phyloP scores from a whole-genome alignment of 2,888 invertebrate genomes.

The Tachina fera region DNA sequence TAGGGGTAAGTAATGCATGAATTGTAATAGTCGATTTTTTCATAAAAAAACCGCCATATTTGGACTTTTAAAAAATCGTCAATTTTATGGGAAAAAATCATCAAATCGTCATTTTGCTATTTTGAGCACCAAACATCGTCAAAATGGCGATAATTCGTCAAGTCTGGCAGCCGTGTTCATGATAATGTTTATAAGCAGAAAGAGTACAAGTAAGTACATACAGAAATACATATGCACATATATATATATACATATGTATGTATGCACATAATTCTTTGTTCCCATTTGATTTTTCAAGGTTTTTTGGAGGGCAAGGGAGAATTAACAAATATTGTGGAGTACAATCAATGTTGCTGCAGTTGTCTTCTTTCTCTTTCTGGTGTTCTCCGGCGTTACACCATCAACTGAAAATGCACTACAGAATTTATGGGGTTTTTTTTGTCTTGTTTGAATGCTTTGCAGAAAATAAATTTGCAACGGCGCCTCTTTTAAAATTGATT shows the following conservation, averaged over 20 bases:
- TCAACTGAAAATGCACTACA: slow-evolving; percentile 41
- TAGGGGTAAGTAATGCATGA: too few species aligned
- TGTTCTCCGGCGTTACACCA: slow-evolving; percentile 3
- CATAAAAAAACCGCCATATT: too few species aligned
- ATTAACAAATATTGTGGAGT: slow-evolving; percentile 54
- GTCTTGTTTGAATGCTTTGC: background rate
- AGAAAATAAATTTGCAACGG: background rate
- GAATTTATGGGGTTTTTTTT: slow-evolving; percentile 26
- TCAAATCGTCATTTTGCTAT: too few species aligned
- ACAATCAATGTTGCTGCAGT: slow-evolving; percentile 52
- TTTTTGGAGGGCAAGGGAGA: slow-evolving; percentile 69
- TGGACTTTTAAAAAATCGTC: too few species aligned
- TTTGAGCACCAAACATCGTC: too few species aligned
- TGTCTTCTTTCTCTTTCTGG: slow-evolving; percentile 43
- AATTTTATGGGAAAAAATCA: too few species aligned
- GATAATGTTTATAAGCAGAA: slow-evolving; percentile 21
- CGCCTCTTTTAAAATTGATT: background rate
- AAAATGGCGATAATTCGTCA: too few species aligned
- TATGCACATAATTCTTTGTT: slow-evolving; percentile 60
- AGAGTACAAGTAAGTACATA: slow-evolving; percentile 32
- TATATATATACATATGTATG: too few species aligned
- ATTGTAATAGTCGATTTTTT: too few species aligned
- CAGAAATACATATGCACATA: too few species aligned
- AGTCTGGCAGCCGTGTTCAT: too few species aligned
- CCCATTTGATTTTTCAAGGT: slow-evolving; percentile 71